Evolutionary conservation across 2,888 invertebrate species (phyloP).

Genomic region (Scaptodrosophila latifasciaeformis): DNA sequence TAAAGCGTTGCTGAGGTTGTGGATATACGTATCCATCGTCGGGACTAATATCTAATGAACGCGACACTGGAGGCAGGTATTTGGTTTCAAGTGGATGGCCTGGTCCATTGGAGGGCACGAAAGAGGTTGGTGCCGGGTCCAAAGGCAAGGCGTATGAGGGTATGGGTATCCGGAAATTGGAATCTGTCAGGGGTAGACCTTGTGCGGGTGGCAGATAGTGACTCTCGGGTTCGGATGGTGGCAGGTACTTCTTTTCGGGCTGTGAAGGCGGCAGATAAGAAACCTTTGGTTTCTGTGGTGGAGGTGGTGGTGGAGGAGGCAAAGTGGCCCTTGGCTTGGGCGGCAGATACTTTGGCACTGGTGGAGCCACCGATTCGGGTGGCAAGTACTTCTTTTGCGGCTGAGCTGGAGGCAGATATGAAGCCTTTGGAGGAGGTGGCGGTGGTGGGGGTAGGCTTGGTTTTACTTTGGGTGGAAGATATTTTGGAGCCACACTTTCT

Average conservation of each 20-base stretch:
- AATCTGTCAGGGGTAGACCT: conserved; percentile 6
- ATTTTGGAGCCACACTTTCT: conserved; percentile 31
- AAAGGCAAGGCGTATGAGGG: conserved; percentile 66
- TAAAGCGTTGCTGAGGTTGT: conserved; percentile 51
- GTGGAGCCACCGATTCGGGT: conserved; percentile 30
- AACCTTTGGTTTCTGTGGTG: conserved; percentile 30
- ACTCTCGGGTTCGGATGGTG: background rate
- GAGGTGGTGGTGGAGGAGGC: conserved; percentile 22
- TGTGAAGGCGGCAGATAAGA: conserved; percentile 42
- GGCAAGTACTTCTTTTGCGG: conserved; percentile 19
- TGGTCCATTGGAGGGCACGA: background rate
- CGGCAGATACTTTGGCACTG: conserved; percentile 12
- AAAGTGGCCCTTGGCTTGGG: conserved; percentile 9
- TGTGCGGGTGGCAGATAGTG: conserved; percentile 15
- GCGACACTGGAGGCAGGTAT: conserved; percentile 17
- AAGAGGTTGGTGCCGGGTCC: conserved; percentile 25
- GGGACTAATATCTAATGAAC: background rate
- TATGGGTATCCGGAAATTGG: conserved; percentile 57
- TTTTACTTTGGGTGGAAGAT: conserved; percentile 54
- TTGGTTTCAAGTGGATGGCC: conserved; percentile 6
- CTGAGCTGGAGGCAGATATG: conserved; percentile 34
- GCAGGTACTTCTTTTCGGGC: conserved; percentile 13
- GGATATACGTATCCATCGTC: conserved; percentile 52
- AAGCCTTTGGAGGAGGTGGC: conserved; percentile 43
- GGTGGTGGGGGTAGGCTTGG: conserved; percentile 52